phyloP scores from a whole-genome alignment of 2,888 invertebrate species.

The Unio delphinus region DNA sequence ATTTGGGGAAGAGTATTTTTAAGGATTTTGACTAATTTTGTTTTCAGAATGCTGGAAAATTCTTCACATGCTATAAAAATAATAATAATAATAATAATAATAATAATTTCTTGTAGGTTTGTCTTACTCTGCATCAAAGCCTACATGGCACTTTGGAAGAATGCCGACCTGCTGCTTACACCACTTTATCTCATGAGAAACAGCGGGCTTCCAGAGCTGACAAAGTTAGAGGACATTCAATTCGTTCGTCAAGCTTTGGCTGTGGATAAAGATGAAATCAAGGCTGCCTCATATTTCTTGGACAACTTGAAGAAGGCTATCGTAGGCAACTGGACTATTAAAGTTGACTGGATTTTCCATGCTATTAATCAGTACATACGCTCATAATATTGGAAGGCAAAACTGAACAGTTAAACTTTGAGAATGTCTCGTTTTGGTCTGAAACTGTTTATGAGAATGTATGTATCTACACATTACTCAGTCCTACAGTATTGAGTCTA shows the following conservation, averaged over 20 bases:
- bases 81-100: no score
- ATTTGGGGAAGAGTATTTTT: no score
- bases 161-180: slow-evolving; percentile 25
- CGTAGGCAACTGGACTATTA: slow-evolving; percentile 19
- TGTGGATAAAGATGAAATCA: slow-evolving; percentile 22
- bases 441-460: no score
- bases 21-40: no score
- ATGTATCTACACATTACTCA: no score
- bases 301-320: slow-evolving; percentile 15
- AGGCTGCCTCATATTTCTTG: slow-evolving; percentile 22
- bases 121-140: slow-evolving; percentile 26
- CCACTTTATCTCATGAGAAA: slow-evolving; percentile 28
- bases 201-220: slow-evolving; percentile 28
- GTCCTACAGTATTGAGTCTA: no score
- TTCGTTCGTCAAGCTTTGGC: slow-evolving; percentile 22
- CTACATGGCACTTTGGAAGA: slow-evolving; percentile 23
- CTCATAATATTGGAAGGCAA: no score
- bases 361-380: slow-evolving; percentile 9
- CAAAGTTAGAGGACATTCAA: slow-evolving; percentile 17
- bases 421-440: no score
- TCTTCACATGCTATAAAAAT: no score
- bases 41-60: no score
- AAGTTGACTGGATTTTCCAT: slow-evolving; percentile 31
- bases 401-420: background rate
- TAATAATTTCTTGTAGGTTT: slow-evolving; percentile 20